Percentiles rank a stretch among this genome's conserved stretches.
Evolutionary conservation across 2,113 vertebrate genomes (phyloP).

Genomic region (Microtus richardsoni): DNA sequence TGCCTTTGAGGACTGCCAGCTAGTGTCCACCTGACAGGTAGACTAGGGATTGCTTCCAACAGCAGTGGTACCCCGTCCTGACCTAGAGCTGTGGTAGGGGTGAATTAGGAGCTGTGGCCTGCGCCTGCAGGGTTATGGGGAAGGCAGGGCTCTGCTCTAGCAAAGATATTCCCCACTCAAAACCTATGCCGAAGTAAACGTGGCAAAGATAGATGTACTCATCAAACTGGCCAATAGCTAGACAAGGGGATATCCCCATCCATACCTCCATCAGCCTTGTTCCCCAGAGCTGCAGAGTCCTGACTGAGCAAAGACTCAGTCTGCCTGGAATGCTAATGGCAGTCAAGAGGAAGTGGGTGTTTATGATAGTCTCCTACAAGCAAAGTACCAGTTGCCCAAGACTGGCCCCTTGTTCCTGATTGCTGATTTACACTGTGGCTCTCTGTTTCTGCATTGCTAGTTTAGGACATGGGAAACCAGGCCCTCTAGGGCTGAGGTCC

Average conservation of each 20-base stretch:
- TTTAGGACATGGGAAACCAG: not conserved
- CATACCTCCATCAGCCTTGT: not conserved
- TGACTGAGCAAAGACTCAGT: not conserved
- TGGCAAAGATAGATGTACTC: not conserved
- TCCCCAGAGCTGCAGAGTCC: not conserved
- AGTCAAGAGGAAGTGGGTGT: not conserved
- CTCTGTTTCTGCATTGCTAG: not conserved
- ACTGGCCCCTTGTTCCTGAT: not conserved
- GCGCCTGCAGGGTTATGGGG: too few relatives aligned
- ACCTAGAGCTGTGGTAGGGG: not conserved
- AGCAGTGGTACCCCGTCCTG: not conserved
- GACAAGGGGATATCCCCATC: not conserved
- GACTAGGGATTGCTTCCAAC: not conserved
- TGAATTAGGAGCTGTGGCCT: not conserved
- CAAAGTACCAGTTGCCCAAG: not conserved
- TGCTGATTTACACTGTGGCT: not conserved
- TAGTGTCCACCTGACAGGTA: not conserved
- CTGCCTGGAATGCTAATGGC: not conserved
- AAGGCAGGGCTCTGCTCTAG: not conserved
- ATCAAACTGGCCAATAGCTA: not conserved
- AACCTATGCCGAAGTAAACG: not conserved
- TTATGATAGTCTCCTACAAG: not conserved
- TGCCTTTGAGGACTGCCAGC: not conserved
- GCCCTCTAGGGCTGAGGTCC: not conserved
- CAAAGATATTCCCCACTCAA: not conserved